These are phyloP conservation scores for Carcharodon carcharias DNA, from an alignment of 2,797 vertebrate genomes.

Conservation along the genomic window DNA sequence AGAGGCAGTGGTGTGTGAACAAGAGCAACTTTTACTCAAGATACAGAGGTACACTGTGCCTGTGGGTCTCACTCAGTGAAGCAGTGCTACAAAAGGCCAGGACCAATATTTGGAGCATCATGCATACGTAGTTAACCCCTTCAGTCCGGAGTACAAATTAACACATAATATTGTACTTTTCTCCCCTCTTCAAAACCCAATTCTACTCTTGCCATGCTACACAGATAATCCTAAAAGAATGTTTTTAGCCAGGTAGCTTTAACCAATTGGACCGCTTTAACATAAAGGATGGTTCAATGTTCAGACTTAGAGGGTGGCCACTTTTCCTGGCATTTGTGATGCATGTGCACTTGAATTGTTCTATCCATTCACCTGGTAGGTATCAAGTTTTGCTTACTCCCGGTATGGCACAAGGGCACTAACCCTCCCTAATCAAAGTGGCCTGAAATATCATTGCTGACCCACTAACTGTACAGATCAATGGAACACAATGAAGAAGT, in stretches of 20 bases:
- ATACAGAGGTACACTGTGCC: background rate
- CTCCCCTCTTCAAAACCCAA: background rate
- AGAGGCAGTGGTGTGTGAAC: background rate
- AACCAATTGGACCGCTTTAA: background rate
- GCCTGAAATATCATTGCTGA: background rate
- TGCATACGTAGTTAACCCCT: background rate
- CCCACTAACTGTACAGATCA: background rate
- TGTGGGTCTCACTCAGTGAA: background rate
- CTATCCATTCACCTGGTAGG: background rate
- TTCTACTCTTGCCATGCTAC: background rate
- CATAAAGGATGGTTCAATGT: background rate
- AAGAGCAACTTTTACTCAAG: background rate
- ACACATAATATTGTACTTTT: background rate
- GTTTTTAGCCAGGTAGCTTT: background rate
- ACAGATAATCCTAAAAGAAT: background rate
- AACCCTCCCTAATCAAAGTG: too few relatives aligned
- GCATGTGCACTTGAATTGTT: background rate
- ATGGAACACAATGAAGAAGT: background rate
- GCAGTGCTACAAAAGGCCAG: background rate
- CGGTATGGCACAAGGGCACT: background rate
- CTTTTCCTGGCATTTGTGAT: background rate
- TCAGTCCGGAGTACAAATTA: constrained; percentile 5
- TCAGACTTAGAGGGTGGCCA: too few relatives aligned
- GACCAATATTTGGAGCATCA: background rate
- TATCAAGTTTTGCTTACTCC: background rate